Evolutionary conservation across 2,797 vertebrate species (phyloP).

Genomic region (Selene dorsalis): DNA sequence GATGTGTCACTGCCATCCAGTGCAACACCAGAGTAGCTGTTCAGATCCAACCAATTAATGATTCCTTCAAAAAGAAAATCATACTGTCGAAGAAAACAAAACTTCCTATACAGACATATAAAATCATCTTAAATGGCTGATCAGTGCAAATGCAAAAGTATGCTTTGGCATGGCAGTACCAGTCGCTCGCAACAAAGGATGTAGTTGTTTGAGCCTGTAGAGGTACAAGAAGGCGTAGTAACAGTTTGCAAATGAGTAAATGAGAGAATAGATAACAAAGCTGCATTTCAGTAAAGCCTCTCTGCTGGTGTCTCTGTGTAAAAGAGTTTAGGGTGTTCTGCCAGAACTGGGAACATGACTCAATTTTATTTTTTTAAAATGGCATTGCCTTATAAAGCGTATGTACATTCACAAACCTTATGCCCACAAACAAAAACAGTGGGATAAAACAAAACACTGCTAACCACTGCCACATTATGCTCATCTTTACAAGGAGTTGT

Average conservation of each 20-base stretch:
- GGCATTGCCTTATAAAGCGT: constrained; percentile 24
- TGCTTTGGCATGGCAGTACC: not conserved
- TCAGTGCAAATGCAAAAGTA: not conserved
- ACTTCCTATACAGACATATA: no score
- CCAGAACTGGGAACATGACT: constrained; percentile 17
- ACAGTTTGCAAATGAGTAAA: constrained; percentile 1
- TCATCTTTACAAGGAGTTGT: not conserved
- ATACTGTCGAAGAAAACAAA: not conserved
- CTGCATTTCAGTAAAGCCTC: not conserved
- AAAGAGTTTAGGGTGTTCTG: not conserved
- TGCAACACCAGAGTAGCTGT: not conserved
- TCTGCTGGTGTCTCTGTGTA: not conserved
- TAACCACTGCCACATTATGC: constrained; percentile 10
- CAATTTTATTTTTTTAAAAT: constrained; percentile 32
- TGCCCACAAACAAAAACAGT: not conserved
- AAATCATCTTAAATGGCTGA: not conserved
- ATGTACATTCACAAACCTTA: constrained; percentile 13
- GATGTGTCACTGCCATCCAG: not conserved
- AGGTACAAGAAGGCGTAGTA: not conserved
- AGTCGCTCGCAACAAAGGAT: not conserved
- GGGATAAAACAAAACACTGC: constrained; percentile 5
- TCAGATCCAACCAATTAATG: not conserved
- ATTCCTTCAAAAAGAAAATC: not conserved
- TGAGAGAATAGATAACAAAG: not conserved
- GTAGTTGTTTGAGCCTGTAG: no score